A percentile compares a stretch with the other conserved stretches of the same genome.
Evolutionary conservation across 2,113 vertebrate genomes (phyloP).

Genomic region (Atractosteus spatula): DNA sequence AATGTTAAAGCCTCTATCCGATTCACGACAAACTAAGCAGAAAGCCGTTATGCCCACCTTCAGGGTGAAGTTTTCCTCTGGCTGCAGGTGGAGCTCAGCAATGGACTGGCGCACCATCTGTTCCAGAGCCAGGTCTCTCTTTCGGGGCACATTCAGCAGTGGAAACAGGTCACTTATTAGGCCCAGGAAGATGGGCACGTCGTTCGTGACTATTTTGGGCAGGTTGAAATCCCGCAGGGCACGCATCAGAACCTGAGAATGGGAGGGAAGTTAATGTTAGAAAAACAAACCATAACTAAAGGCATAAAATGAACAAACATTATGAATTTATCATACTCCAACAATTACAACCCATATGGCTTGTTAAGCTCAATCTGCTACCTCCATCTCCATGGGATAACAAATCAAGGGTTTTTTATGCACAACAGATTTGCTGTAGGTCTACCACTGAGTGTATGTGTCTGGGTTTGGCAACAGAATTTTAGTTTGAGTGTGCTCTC

Average conservation of each 20-base stretch:
- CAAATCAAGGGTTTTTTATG: slow-evolving; percentile 38
- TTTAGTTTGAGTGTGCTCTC: not conserved
- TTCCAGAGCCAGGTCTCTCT: slow-evolving; percentile 70
- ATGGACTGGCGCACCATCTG: slow-evolving; percentile 71
- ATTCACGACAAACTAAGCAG: slow-evolving; percentile 6
- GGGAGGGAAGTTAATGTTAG: slow-evolving; percentile 70
- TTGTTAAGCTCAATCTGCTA: slow-evolving; percentile 98
- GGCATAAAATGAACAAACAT: slow-evolving; percentile 94
- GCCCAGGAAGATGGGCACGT: slow-evolving; percentile 71
- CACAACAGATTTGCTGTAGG: no score
- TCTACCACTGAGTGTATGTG: no score
- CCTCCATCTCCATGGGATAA: slow-evolving; percentile 58
- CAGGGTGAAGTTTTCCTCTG: slow-evolving; percentile 82
- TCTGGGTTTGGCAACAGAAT: no score
- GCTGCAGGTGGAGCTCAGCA: slow-evolving; percentile 70
- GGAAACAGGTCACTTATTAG: slow-evolving; percentile 74
- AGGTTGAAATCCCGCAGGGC: slow-evolving; percentile 57
- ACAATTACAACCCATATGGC: slow-evolving; percentile 96
- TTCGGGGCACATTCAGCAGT: slow-evolving; percentile 67
- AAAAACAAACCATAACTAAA: slow-evolving; percentile 92
- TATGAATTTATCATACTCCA: slow-evolving; percentile 86
- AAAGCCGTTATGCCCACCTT: slow-evolving; percentile 60
- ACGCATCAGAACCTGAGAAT: slow-evolving; percentile 59
- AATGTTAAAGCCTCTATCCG: slow-evolving; percentile 40
- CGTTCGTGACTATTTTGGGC: slow-evolving; percentile 61